Conservation (phyloP, 1,140 invertebrate species). For the Lepidostoma basale region DNA sequence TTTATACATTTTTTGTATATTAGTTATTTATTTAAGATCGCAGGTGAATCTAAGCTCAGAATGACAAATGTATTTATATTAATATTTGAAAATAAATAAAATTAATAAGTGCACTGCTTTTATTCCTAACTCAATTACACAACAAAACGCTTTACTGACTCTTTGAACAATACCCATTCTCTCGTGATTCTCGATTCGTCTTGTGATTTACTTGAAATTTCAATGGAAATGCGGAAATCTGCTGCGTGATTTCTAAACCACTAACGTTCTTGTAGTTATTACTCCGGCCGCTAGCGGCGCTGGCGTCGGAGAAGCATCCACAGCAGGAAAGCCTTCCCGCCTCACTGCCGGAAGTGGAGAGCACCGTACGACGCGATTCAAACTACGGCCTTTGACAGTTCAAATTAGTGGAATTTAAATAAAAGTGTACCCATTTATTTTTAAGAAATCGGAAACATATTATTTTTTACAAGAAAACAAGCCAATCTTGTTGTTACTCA, state of each 20-base stretch:
- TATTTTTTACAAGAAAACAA: too few relatives aligned
- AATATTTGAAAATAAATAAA: not conserved
- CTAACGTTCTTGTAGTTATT: not conserved
- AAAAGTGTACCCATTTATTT: not conserved
- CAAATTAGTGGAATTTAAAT: not conserved
- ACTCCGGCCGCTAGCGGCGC: not conserved
- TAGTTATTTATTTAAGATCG: too few relatives aligned
- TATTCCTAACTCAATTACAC: not conserved
- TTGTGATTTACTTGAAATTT: too few relatives aligned
- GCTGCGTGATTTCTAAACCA: not conserved
- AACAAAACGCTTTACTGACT: not conserved
- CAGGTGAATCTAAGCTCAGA: too few relatives aligned
- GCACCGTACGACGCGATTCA: slow-evolving; percentile 22
- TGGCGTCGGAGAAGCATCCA: not conserved
- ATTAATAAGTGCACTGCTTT: not conserved
- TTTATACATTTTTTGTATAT: too few relatives aligned
- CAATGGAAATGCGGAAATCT: not conserved
- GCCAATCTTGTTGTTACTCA: too few relatives aligned
- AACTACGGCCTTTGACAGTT: slow-evolving; percentile 7
- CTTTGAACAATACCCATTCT: too few relatives aligned
- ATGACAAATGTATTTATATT: too few relatives aligned
- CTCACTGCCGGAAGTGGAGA: slow-evolving; percentile 30
- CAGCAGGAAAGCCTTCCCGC: slow-evolving; percentile 29
- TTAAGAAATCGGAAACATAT: too few relatives aligned
- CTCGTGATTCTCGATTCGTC: too few relatives aligned